These are phyloP conservation scores for Rugalucina vietnamica DNA, from an alignment of 2,888 invertebrate species.

Conservation along the genomic window DNA sequence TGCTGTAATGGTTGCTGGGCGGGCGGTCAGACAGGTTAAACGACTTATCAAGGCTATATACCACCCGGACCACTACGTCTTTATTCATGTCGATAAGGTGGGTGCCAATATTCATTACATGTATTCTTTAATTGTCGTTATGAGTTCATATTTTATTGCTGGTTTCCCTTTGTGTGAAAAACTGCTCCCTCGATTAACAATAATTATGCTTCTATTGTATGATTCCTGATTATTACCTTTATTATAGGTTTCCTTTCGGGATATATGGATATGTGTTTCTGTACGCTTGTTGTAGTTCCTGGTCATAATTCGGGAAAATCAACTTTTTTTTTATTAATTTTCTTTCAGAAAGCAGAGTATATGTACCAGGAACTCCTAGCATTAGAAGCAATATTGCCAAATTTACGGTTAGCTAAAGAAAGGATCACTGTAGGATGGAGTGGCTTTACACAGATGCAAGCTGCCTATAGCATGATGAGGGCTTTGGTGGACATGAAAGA, in stretches of 20 bases:
- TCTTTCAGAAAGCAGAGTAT: background rate
- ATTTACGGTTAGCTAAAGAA: background rate
- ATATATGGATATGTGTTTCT: too few relatives aligned
- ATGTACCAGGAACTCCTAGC: background rate
- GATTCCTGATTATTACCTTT: too few relatives aligned
- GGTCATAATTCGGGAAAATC: too few relatives aligned
- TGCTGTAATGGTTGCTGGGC: background rate
- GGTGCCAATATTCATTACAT: too few relatives aligned
- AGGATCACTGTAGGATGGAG: background rate
- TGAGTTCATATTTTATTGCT: too few relatives aligned
- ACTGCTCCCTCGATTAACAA: too few relatives aligned
- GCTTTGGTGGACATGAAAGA: background rate
- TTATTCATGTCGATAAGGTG: background rate
- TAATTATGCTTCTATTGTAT: too few relatives aligned
- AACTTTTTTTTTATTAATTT: too few relatives aligned
- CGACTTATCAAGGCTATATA: background rate
- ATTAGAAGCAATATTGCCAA: background rate
- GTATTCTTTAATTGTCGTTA: too few relatives aligned
- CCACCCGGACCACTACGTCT: background rate
- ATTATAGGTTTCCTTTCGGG: too few relatives aligned
- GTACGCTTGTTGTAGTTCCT: too few relatives aligned
- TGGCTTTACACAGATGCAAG: background rate
- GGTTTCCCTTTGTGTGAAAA: too few relatives aligned
- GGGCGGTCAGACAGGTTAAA: background rate
- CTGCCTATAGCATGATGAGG: background rate